These are phyloP conservation scores for Euura lappo DNA, from an alignment of 1,140 invertebrate species.

Conservation along the genomic window DNA sequence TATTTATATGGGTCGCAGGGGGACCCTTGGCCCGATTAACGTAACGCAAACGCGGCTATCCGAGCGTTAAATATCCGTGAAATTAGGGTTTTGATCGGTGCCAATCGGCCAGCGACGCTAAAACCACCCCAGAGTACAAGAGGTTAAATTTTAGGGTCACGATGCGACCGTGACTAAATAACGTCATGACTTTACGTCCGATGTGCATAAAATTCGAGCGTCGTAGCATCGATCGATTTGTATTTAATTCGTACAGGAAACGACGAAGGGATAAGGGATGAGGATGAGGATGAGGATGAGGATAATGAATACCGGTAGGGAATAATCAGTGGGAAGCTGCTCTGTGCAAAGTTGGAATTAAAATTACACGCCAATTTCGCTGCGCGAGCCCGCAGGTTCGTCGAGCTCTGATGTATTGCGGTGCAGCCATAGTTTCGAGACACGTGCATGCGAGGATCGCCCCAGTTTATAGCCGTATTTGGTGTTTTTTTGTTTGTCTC, in stretches of 20 bases:
- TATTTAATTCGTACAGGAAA: too few species aligned
- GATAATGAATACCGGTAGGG: too few species aligned
- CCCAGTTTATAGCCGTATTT: background rate
- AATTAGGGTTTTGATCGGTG: conserved; percentile 14
- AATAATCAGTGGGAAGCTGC: too few species aligned
- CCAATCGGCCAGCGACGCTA: background rate
- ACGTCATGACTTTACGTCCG: background rate
- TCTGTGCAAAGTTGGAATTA: too few species aligned
- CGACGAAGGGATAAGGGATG: too few species aligned
- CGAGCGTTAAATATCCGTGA: conserved; percentile 7
- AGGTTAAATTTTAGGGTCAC: background rate
- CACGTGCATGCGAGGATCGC: background rate
- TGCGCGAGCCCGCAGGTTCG: too few species aligned
- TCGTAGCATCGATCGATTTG: too few species aligned
- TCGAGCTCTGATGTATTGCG: too few species aligned
- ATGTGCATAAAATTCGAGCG: too few species aligned
- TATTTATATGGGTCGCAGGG: background rate
- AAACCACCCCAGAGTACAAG: background rate
- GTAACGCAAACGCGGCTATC: conserved; percentile 1
- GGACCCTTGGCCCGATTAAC: background rate
- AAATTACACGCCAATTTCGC: too few species aligned
- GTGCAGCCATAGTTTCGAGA: too few species aligned
- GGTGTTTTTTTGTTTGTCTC: background rate
- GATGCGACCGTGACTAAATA: background rate
- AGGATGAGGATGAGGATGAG: too few species aligned